These are phyloP conservation scores for Odontocolon sp. DNA, from an alignment of 2,888 invertebrate genomes.

Conservation along the genomic window DNA sequence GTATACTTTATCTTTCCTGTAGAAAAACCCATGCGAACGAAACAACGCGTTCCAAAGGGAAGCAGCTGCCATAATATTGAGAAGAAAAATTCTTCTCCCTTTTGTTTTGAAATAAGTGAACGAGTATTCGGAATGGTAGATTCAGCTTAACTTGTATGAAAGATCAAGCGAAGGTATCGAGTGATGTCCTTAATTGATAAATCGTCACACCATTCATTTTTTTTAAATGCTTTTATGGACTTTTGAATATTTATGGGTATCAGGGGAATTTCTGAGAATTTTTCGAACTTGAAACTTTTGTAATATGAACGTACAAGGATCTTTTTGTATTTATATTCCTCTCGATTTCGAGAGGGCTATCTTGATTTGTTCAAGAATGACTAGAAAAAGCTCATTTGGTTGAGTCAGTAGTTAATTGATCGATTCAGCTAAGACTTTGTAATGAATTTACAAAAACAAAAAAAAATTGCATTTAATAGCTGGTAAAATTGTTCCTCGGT, in stretches of 20 bases:
- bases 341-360: background rate
- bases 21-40: background rate
- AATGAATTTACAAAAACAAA: no score
- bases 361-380: no score
- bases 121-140: conserved; percentile 15
- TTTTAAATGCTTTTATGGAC: background rate
- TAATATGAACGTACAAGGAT: background rate
- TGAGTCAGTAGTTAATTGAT: no score
- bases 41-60: background rate
- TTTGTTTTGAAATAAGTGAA: conserved; percentile 25
- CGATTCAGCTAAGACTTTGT: no score
- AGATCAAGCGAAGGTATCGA: no score
- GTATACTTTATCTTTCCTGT: background rate
- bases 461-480: no score
- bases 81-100: conserved; percentile 11
- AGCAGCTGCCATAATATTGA: conserved; percentile 49
- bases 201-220: conserved; percentile 16
- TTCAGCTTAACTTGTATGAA: no score
- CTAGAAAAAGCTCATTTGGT: no score
- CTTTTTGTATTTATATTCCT: background rate
- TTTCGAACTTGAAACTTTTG: background rate
- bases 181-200: no score
- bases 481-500: no score
- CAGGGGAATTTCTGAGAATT: conserved; percentile 2
- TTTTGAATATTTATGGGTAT: conserved; percentile 17